These are phyloP conservation scores for Leptopilina drosophilae DNA, from an alignment of 2,888 invertebrate genomes.

Conservation along the genomic window DNA sequence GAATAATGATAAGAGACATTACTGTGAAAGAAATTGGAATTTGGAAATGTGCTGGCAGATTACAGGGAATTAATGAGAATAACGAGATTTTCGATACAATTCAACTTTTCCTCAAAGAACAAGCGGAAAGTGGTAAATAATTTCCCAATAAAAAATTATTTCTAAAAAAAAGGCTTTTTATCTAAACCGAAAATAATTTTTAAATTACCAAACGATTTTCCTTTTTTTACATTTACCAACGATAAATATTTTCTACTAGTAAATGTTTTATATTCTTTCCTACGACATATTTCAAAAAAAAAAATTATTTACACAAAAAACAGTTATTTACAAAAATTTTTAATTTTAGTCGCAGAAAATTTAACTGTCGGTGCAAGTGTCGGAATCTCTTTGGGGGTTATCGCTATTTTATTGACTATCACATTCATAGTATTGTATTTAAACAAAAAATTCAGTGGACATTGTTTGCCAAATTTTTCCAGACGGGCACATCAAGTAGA, in stretches of 20 bases:
- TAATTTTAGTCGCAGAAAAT: constrained; percentile 35
- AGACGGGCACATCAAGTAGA: background rate
- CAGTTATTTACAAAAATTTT: background rate
- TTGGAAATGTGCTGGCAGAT: constrained; percentile 77
- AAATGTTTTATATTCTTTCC: no score
- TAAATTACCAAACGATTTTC: no score
- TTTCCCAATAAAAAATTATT: background rate
- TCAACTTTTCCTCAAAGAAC: constrained; percentile 19
- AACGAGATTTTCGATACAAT: constrained; percentile 46
- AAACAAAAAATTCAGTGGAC: background rate
- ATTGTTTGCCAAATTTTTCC: background rate
- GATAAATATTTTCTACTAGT: no score
- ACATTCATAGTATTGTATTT: background rate
- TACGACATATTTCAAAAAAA: no score
- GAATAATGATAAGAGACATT: constrained; percentile 75
- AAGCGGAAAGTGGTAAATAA: constrained; percentile 12
- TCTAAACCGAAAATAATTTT: no score
- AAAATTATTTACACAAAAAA: background rate
- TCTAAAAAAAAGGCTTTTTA: background rate
- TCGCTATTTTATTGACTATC: constrained; percentile 12
- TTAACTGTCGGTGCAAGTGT: constrained; percentile 44
- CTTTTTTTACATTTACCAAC: no score
- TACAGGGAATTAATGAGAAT: constrained; percentile 41
- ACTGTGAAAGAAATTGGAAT: constrained; percentile 75
- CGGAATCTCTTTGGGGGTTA: constrained; percentile 43